Percentiles rank a stretch among this genome's conserved stretches.
Conservation (phyloP, 2,113 vertebrate species). For the Nesospiza acunhae region DNA sequence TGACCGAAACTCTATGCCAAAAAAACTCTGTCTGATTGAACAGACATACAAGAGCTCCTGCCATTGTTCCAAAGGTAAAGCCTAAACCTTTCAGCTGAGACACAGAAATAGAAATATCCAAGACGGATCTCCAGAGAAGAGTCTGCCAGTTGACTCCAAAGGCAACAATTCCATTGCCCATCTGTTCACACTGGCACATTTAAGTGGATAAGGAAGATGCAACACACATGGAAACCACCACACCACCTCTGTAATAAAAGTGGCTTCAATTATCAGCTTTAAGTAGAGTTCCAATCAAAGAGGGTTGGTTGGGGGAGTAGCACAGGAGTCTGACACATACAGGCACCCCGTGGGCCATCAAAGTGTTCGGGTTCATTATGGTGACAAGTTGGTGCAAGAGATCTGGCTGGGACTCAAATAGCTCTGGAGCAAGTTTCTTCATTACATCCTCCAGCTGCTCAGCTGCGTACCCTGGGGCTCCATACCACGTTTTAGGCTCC, state of each 20-base stretch:
- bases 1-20: neutral
- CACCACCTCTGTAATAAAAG: neutral
- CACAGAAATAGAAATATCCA: neutral
- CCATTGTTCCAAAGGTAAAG: neutral
- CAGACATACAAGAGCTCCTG: slow-evolving; percentile 27
- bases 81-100: neutral
- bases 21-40: neutral
- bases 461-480: slow-evolving; percentile 93
- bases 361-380: slow-evolving; percentile 99
- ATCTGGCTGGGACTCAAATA: slow-evolving; percentile 96
- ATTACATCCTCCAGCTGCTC: slow-evolving; percentile 96
- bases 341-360: slow-evolving; percentile 95
- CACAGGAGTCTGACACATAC: slow-evolving; percentile 77
- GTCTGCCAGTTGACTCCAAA: neutral
- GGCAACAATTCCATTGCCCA: neutral
- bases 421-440: slow-evolving; percentile 95
- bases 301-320: slow-evolving; percentile 10
- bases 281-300: neutral
- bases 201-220: neutral
- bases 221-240: slow-evolving; percentile 1
- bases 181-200: neutral
- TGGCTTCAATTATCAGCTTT: neutral
- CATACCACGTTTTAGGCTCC: slow-evolving; percentile 99
- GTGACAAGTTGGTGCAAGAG: slow-evolving; percentile 98
- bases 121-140: slow-evolving; percentile 37